These are phyloP conservation scores for Aquatica leii DNA, from an alignment of 2,888 invertebrate species.

Conservation along the genomic window DNA sequence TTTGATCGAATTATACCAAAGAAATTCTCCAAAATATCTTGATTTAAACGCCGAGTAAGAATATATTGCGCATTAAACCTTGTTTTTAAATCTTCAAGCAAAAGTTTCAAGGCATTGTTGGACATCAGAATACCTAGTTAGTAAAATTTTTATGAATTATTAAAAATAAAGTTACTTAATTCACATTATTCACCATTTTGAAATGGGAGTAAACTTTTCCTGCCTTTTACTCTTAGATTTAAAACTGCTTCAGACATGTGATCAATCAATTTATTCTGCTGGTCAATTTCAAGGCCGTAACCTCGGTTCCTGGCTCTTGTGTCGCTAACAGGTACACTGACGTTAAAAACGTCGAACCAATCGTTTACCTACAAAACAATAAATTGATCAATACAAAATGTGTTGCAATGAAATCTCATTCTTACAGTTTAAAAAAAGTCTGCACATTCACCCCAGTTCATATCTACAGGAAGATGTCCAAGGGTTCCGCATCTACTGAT, in stretches of 20 bases:
- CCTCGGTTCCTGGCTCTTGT: conserved; percentile 32
- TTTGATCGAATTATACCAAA: conserved; percentile 36
- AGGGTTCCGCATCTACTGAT: conserved; percentile 35
- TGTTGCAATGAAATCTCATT: no score
- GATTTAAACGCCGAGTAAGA: conserved; percentile 42
- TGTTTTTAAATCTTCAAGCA: conserved; percentile 33
- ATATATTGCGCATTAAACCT: conserved; percentile 36
- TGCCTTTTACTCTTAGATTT: conserved; percentile 35
- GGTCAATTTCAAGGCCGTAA: conserved; percentile 35
- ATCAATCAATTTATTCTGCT: conserved; percentile 39
- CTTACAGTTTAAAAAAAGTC: conserved; percentile 41
- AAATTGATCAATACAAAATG: no score
- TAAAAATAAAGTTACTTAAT: neutral
- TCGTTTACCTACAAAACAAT: conserved; percentile 27
- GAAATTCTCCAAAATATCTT: conserved; percentile 43
- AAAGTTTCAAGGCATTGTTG: conserved; percentile 29
- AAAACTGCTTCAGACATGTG: conserved; percentile 34
- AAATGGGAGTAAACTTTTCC: conserved; percentile 39
- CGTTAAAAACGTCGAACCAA: conserved; percentile 42
- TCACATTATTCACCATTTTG: conserved; percentile 38
- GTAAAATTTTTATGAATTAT: neutral
- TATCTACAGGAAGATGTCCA: conserved; percentile 16
- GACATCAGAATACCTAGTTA: conserved; percentile 40
- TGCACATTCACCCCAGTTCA: conserved; percentile 37
- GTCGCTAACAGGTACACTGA: conserved; percentile 26